These are phyloP conservation scores for Teleiodes luculella DNA, from an alignment of 2,888 invertebrate species.

Conservation along the genomic window DNA sequence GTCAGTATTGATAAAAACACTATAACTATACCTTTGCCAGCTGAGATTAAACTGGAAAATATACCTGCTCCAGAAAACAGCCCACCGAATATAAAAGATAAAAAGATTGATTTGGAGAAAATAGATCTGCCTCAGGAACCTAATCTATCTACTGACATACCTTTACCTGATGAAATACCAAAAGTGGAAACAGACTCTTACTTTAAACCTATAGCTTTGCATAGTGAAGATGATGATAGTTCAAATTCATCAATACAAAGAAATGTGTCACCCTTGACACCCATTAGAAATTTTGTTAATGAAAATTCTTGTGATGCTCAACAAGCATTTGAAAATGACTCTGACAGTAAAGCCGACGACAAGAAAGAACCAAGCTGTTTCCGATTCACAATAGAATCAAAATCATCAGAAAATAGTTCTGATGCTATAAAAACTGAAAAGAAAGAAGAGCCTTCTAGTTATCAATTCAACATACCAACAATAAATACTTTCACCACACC, in stretches of 20 bases:
- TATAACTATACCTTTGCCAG: conserved; percentile 44
- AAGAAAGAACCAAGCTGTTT: conserved; percentile 61
- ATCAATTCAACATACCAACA: conserved; percentile 58
- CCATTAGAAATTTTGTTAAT: conserved; percentile 68
- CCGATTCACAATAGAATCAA: conserved; percentile 61
- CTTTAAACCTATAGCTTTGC: conserved; percentile 51
- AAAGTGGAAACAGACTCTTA: conserved; percentile 23
- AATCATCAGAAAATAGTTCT: conserved; percentile 47
- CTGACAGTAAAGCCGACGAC: conserved; percentile 45
- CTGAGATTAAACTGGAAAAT: conserved; percentile 59
- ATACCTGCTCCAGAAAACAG: conserved; percentile 49
- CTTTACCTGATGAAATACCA: conserved; percentile 30
- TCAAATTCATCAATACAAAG: conserved; percentile 64
- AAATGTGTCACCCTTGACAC: conserved; percentile 72
- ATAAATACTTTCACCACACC: conserved; percentile 62
- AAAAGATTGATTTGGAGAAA: conserved; percentile 50
- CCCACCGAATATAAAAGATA: conserved; percentile 64
- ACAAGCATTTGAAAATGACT: conserved; percentile 65
- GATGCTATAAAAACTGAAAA: conserved; percentile 47
- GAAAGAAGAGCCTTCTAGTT: conserved; percentile 46
- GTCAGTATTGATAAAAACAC: conserved; percentile 46
- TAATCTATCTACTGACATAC: conserved; percentile 33
- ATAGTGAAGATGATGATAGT: conserved; percentile 62
- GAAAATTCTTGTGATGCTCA: conserved; percentile 73
- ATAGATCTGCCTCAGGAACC: conserved; percentile 57